A percentile compares a stretch with the other conserved stretches of the same genome.
phyloP scores from a whole-genome alignment of 1,140 invertebrate species.

The Helicorthomorpha holstii region DNA sequence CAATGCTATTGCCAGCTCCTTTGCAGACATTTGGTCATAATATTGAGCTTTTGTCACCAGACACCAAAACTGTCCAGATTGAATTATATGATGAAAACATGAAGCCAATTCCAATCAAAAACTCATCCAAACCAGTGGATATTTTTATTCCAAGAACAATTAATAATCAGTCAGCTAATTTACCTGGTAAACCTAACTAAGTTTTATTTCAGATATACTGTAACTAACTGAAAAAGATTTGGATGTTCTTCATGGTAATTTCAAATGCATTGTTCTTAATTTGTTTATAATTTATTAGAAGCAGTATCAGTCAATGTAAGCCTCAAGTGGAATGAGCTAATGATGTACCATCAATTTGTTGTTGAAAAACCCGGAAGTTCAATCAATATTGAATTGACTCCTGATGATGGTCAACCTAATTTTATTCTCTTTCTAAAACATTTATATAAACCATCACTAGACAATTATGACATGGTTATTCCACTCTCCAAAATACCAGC shows the following conservation, averaged over 20 bases:
- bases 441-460: slow-evolving; percentile 15
- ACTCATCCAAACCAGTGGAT: background rate
- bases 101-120: background rate
- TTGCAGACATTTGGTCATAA: background rate
- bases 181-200: background rate
- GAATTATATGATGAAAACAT: background rate
- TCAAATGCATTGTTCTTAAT: background rate
- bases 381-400: slow-evolving; percentile 18
- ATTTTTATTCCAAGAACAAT: background rate
- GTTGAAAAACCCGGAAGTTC: slow-evolving; percentile 19
- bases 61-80: background rate
- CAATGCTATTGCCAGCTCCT: background rate
- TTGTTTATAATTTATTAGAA: background rate
- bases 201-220: too few relatives aligned
- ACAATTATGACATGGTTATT: slow-evolving; percentile 16
- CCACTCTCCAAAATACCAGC: slow-evolving; percentile 10
- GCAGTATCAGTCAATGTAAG: background rate
- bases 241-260: background rate
- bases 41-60: background rate
- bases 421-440: slow-evolving; percentile 17
- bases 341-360: slow-evolving; percentile 11
- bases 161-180: background rate
- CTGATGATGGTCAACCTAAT: slow-evolving; percentile 12
- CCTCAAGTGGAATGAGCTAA: slow-evolving; percentile 1
- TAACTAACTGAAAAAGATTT: background rate